phyloP scores from a whole-genome alignment of 2,888 invertebrate genomes.

The Fabriciana adippe region DNA sequence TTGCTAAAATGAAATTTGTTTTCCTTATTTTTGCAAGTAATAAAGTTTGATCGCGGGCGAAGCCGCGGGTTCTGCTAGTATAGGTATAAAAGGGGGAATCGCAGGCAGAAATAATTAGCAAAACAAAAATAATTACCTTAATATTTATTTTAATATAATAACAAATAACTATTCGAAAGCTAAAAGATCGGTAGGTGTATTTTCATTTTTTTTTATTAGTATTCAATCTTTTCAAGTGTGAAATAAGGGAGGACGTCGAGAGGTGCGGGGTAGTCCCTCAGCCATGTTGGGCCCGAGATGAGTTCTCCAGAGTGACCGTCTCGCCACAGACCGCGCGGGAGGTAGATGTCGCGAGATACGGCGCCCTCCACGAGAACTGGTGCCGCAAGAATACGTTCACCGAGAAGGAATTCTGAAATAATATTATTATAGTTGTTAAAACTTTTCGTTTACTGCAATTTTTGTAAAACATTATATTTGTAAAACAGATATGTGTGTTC shows the following conservation, averaged over 20 bases:
- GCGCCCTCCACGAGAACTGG: slow-evolving; percentile 85
- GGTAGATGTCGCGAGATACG: slow-evolving; percentile 83
- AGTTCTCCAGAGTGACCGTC: slow-evolving; percentile 69
- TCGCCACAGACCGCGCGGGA: slow-evolving; percentile 87
- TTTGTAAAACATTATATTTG: not conserved
- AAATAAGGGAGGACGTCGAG: slow-evolving; percentile 86
- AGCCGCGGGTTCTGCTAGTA: no score
- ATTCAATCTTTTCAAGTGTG: slow-evolving; percentile 51
- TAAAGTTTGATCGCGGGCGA: no score
- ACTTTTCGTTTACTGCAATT: not conserved
- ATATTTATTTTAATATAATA: no score
- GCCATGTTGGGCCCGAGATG: slow-evolving; percentile 78
- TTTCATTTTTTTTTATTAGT: not conserved
- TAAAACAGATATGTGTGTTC: no score
- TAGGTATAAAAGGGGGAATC: no score
- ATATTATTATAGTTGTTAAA: not conserved
- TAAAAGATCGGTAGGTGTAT: no score
- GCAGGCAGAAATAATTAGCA: no score
- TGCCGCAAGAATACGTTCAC: slow-evolving; percentile 86
- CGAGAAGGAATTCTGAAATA: slow-evolving; percentile 86
- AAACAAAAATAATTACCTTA: no score
- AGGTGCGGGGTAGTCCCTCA: slow-evolving; percentile 84
- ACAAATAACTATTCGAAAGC: no score
- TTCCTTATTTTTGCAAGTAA: no score
- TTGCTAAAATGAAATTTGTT: no score